Percentiles rank a stretch among this genome's conserved stretches.
phyloP scores from a whole-genome alignment of 2,888 invertebrate genomes.

The Zhuqinia jingwanae region DNA sequence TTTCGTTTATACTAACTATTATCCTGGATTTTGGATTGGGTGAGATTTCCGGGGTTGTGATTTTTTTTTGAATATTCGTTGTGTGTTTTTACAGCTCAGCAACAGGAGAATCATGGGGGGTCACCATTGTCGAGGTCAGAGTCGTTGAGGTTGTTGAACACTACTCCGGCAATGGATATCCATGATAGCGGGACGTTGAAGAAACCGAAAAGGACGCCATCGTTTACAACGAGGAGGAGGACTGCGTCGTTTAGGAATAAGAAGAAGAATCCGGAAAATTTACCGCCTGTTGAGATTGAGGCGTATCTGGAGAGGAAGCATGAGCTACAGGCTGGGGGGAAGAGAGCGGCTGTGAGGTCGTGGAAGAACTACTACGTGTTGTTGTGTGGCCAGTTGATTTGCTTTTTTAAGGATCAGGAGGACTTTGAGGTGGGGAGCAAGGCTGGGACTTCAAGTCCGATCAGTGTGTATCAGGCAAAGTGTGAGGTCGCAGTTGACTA shows the following conservation, averaged over 20 bases:
- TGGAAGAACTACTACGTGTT: slow-evolving; percentile 98
- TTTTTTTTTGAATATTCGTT: too few relatives aligned
- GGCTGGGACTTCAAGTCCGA: slow-evolving; percentile 90
- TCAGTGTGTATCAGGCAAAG: slow-evolving; percentile 88
- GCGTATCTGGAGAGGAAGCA: slow-evolving; percentile 96
- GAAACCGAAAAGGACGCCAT: slow-evolving; percentile 94
- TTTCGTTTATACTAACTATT: background rate
- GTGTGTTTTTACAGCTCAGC: slow-evolving; percentile 6
- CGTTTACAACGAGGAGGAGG: slow-evolving; percentile 95
- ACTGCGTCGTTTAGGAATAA: slow-evolving; percentile 93
- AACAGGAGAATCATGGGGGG: background rate
- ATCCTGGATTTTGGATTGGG: background rate
- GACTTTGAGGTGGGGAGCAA: slow-evolving; percentile 94
- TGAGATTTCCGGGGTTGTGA: too few relatives aligned
- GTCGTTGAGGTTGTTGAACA: slow-evolving; percentile 48
- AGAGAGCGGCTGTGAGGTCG: slow-evolving; percentile 95
- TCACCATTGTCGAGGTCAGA: slow-evolving; percentile 31
- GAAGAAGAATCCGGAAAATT: slow-evolving; percentile 82
- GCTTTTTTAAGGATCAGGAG: slow-evolving; percentile 98
- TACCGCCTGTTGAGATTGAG: slow-evolving; percentile 96
- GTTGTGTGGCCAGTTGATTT: slow-evolving; percentile 96
- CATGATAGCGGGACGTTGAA: slow-evolving; percentile 84
- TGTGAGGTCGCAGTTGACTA: slow-evolving; percentile 96
- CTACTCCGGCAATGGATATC: background rate
- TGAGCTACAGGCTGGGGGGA: slow-evolving; percentile 95